Conservation (phyloP, 2,113 vertebrate species). For the Megalops atlanticus region DNA sequence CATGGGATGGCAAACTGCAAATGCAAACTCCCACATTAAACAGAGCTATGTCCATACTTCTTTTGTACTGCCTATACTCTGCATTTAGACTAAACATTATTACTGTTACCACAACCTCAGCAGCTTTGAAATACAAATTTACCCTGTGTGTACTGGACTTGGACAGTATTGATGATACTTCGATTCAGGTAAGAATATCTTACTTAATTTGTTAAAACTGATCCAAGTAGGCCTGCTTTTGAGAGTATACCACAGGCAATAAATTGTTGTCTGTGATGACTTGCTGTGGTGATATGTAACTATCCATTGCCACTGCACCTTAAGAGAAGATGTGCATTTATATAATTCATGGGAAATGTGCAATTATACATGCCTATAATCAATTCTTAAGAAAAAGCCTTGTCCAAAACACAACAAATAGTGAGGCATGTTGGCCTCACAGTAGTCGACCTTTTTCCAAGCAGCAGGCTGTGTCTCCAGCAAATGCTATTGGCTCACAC, state of each 20-base stretch:
- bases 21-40: too few relatives aligned
- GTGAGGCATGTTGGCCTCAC: neutral
- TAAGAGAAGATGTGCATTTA: neutral
- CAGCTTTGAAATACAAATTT: neutral
- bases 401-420: neutral
- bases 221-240: neutral
- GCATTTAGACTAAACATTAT: too few relatives aligned
- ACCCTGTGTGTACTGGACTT: neutral
- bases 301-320: neutral
- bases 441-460: too few relatives aligned
- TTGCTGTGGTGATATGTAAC: neutral
- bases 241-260: neutral
- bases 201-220: neutral
- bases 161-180: neutral
- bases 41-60: neutral
- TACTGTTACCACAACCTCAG: neutral
- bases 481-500: too few relatives aligned
- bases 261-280: neutral
- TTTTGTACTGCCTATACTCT: too few relatives aligned
- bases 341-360: neutral
- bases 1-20: too few relatives aligned
- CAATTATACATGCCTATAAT: neutral
- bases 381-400: neutral
- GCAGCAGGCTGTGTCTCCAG: too few relatives aligned
- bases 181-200: neutral